These are phyloP conservation scores for Macrophya annulata DNA, from an alignment of 2,888 invertebrate species.

Conservation along the genomic window DNA sequence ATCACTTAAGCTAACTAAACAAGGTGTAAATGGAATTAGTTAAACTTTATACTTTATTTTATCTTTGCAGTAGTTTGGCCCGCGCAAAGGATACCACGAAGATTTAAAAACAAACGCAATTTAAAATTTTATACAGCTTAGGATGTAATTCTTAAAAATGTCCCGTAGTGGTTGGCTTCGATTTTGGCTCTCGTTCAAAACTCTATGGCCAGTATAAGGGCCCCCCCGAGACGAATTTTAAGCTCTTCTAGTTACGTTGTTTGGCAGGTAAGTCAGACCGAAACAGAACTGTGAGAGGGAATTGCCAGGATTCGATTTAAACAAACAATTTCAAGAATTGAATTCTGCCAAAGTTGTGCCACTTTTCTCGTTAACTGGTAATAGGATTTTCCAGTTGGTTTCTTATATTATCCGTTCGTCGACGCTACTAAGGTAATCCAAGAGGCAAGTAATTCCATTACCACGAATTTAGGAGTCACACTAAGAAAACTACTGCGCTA, in stretches of 20 bases:
- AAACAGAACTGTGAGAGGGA: constrained; percentile 26
- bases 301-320: constrained; percentile 41
- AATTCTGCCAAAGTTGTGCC: constrained; percentile 51
- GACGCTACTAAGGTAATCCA: constrained; percentile 45
- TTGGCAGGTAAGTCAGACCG: constrained; percentile 40
- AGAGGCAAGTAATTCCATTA: constrained; percentile 51
- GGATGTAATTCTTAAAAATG: constrained; percentile 7
- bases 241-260: background rate
- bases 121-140: background rate
- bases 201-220: background rate
- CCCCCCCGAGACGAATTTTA: constrained; percentile 18
- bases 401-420: constrained; percentile 49
- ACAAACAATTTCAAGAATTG: constrained; percentile 49
- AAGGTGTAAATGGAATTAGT: constrained; percentile 4
- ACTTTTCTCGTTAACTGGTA: constrained; percentile 55
- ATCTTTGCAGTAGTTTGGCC: background rate
- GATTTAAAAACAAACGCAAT: constrained; percentile 7
- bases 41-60: background rate
- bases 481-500: constrained; percentile 35
- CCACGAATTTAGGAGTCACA: constrained; percentile 50
- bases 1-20: background rate
- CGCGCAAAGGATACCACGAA: background rate
- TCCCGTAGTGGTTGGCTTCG: constrained; percentile 11
- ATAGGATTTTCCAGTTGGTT: constrained; percentile 55
- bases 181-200: constrained; percentile 52